phyloP scores from a whole-genome alignment of 2,797 vertebrate species.

The Poecilia wingei region DNA sequence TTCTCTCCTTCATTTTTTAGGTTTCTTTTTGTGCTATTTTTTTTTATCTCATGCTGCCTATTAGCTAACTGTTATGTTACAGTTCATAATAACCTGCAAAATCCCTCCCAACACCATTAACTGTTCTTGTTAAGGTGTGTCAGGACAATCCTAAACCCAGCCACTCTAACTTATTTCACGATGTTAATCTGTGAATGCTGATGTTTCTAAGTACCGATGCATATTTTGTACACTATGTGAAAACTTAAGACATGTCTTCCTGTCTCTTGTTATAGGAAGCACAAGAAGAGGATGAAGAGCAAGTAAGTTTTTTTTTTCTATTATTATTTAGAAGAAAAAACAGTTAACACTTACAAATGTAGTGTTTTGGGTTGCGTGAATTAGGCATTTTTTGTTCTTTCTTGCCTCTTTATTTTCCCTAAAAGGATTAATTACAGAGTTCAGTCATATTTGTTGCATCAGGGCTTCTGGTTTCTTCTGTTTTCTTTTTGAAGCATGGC shows the following conservation, averaged over 20 bases:
- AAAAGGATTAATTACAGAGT: background rate
- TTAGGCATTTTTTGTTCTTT: background rate
- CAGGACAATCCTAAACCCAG: constrained; percentile 13
- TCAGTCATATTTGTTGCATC: background rate
- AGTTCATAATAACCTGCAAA: constrained; percentile 20
- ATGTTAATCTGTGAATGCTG: constrained; percentile 28
- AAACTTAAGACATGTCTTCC: constrained; percentile 26
- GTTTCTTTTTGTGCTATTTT: constrained; percentile 1
- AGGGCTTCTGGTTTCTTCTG: background rate
- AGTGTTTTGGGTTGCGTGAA: background rate
- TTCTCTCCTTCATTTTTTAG: constrained; percentile 9
- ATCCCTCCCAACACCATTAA: constrained; percentile 11
- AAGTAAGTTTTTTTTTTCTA: constrained; percentile 63
- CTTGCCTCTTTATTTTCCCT: background rate
- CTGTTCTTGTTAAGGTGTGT: constrained; percentile 20
- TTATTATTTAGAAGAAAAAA: background rate
- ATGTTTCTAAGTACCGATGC: constrained; percentile 12
- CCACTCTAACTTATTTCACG: constrained; percentile 8
- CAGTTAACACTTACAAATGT: background rate
- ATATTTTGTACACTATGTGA: background rate
- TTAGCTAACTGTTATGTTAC: constrained; percentile 8
- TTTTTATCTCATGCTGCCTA: constrained; percentile 15
- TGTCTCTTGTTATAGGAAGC: constrained; percentile 62
- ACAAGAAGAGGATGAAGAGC: constrained; percentile 67
- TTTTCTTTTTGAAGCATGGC: background rate